phyloP scores from a whole-genome alignment of 1,140 invertebrate genomes.

The Cyphomyrmex costatus region DNA sequence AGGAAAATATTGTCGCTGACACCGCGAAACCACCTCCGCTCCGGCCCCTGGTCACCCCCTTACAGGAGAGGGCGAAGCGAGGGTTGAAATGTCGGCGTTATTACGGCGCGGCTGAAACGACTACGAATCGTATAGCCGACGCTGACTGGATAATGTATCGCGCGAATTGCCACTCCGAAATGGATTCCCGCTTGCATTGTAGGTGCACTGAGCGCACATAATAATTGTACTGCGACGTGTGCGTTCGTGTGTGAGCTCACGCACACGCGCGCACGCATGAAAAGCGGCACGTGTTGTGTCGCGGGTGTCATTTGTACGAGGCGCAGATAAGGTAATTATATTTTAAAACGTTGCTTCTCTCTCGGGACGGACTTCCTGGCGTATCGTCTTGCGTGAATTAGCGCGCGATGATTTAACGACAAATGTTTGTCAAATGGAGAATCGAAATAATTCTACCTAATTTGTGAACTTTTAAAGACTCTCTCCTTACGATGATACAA shows the following conservation, averaged over 20 bases:
- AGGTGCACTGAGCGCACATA: constrained; percentile 69
- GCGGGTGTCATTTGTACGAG: constrained; percentile 62
- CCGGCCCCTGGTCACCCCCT: constrained; percentile 63
- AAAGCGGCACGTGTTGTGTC: constrained; percentile 13
- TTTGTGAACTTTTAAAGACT: neutral
- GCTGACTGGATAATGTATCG: constrained; percentile 77
- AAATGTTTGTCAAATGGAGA: neutral
- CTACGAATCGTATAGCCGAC: constrained; percentile 74
- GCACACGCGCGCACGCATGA: neutral
- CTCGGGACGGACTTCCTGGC: neutral
- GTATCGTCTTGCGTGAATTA: neutral
- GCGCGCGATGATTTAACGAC: neutral
- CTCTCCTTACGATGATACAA: neutral
- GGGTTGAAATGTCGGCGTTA: constrained; percentile 74
- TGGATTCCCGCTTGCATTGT: constrained; percentile 71
- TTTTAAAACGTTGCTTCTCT: constrained; percentile 46
- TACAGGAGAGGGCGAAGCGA: constrained; percentile 62
- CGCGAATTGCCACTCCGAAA: constrained; percentile 75
- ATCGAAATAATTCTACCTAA: neutral
- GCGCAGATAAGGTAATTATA: constrained; percentile 64
- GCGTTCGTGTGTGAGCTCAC: neutral
- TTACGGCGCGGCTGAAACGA: constrained; percentile 71
- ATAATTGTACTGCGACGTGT: constrained; percentile 67
- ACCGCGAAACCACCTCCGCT: constrained; percentile 66
- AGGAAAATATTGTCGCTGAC: constrained; percentile 77